Conservation (phyloP, 23 tunicate genomes). For the Phallusia fumigata region DNA sequence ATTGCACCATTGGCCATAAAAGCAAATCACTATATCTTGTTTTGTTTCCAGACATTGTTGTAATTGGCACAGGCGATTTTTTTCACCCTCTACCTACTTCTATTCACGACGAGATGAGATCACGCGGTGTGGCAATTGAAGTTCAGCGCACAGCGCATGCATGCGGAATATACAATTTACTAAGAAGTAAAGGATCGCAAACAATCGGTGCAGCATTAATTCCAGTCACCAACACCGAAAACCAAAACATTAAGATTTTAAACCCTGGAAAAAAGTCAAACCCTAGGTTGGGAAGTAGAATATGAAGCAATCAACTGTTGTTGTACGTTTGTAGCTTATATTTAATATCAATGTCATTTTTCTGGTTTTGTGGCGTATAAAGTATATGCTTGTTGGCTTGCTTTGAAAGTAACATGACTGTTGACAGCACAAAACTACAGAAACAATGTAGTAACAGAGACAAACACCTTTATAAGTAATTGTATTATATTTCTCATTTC, state of each 20-base stretch:
- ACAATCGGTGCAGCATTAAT: conserved; percentile 72
- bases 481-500: no score
- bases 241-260: no score
- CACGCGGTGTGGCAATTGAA: conserved; percentile 56
- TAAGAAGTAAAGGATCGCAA: conserved; percentile 41
- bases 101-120: conserved; percentile 22
- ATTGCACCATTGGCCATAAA: background rate
- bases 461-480: no score
- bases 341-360: no score
- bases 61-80: conserved; percentile 71
- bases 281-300: background rate
- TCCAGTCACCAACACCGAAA: conserved; percentile 35
- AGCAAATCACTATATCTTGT: background rate
- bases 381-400: no score
- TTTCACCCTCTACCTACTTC: conserved; percentile 25
- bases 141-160: conserved; percentile 72
- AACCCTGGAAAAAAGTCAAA: background rate
- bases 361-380: no score
- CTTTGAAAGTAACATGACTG: no score
- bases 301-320: no score
- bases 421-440: no score
- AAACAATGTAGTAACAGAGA: no score
- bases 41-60: conserved; percentile 36
- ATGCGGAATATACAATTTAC: conserved; percentile 76
- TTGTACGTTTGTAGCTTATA: no score